Conservation (phyloP, 2,113 vertebrate species). For the Stigmatopora argus region DNA sequence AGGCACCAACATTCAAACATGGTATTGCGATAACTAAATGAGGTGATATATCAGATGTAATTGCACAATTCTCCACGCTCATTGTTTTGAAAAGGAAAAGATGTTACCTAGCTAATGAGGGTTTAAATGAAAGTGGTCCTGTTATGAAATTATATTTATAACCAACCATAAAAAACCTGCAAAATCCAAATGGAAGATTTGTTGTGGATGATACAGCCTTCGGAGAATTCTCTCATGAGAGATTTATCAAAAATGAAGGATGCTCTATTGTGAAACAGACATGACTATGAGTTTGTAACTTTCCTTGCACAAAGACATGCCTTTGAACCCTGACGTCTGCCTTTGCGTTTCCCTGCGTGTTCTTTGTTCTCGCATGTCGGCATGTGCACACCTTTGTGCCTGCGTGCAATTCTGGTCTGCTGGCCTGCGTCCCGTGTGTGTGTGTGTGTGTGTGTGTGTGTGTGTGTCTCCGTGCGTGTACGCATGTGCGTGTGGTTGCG, state of each 20-base stretch:
- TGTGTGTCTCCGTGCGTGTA: constrained; percentile 36
- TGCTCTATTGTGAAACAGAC: constrained; percentile 7
- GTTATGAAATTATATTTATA: constrained; percentile 12
- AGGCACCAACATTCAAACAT: constrained; percentile 49
- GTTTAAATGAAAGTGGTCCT: constrained; percentile 25
- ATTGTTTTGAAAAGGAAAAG: constrained; percentile 48
- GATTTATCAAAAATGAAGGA: neutral
- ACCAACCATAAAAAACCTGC: neutral
- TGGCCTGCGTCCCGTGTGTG: constrained; percentile 59
- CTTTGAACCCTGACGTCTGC: constrained; percentile 43
- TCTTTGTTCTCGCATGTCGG: constrained; percentile 63
- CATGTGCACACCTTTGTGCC: constrained; percentile 63
- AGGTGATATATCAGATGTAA: constrained; percentile 56
- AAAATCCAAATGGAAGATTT: constrained; percentile 8
- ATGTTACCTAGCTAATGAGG: constrained; percentile 47
- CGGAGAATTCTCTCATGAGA: neutral
- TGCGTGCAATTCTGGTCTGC: constrained; percentile 58
- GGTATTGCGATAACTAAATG: constrained; percentile 55
- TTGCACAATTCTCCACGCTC: constrained; percentile 39
- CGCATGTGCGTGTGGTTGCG: neutral
- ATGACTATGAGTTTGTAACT: constrained; percentile 15
- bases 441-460: constrained; percentile 24
- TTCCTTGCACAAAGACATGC: constrained; percentile 22
- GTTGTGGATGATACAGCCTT: constrained; percentile 1
- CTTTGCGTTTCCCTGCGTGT: constrained; percentile 67